phyloP scores from a whole-genome alignment of 2,113 vertebrate species.

The Cricetomys ansorgei region DNA sequence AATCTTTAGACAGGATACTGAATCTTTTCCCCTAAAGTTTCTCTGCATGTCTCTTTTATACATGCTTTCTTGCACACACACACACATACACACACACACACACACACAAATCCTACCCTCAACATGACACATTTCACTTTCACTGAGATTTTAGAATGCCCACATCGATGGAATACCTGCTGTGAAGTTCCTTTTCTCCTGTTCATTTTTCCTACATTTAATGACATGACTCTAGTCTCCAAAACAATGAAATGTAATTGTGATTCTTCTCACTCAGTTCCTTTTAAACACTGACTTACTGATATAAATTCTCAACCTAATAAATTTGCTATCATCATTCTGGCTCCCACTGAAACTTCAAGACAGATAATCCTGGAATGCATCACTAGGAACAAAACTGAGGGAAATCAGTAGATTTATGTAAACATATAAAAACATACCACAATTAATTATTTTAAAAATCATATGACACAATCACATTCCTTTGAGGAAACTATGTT shows the following conservation, averaged over 20 bases:
- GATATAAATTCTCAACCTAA: slow-evolving; percentile 16
- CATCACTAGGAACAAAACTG: neutral
- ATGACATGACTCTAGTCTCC: neutral
- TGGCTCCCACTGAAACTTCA: neutral
- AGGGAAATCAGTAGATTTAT: neutral
- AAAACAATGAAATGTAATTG: slow-evolving; percentile 2
- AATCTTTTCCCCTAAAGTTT: neutral
- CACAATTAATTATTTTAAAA: neutral
- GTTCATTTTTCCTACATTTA: neutral
- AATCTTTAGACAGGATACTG: neutral
- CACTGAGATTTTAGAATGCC: neutral
- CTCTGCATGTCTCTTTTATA: neutral
- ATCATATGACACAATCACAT: neutral
- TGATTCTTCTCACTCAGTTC: neutral
- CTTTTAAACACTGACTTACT: neutral
- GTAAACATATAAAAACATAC: neutral
- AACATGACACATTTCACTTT: neutral
- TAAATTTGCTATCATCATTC: neutral
- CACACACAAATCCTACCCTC: neutral
- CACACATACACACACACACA: neutral
- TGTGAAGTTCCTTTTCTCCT: neutral
- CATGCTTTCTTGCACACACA: neutral
- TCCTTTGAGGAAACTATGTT: neutral
- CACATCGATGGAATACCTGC: neutral
- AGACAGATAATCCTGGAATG: neutral